Evolutionary conservation across 1,140 invertebrate species (phyloP).

Genomic region (Drosophila jambulina): DNA sequence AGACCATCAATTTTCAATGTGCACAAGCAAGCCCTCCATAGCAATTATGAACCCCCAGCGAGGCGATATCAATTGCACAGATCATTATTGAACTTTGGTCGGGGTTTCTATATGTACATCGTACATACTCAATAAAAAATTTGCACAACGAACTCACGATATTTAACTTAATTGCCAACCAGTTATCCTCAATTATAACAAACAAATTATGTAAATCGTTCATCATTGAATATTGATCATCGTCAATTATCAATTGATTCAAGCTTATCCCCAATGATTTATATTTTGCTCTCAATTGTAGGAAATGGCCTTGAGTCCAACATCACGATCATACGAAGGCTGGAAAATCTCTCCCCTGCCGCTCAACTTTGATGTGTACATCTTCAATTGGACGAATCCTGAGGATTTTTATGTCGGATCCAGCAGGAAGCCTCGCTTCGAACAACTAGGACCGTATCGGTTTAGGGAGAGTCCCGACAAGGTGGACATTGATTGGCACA

Average conservation of each 20-base stretch:
- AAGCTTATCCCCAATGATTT: slow-evolving; percentile 14
- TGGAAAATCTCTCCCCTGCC: slow-evolving; percentile 92
- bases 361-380: slow-evolving; percentile 90
- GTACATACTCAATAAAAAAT: slow-evolving; percentile 6
- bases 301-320: slow-evolving; percentile 88
- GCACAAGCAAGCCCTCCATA: slow-evolving; percentile 5
- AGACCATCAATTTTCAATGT: slow-evolving; percentile 1
- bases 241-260: slow-evolving; percentile 13
- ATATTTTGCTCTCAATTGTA: slow-evolving; percentile 78
- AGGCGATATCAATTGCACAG: slow-evolving; percentile 17
- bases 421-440: slow-evolving; percentile 88
- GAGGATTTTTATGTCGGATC: slow-evolving; percentile 86
- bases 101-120: background rate
- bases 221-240: slow-evolving; percentile 7
- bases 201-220: slow-evolving; percentile 40
- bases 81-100: slow-evolving; percentile 29
- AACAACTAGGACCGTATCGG: slow-evolving; percentile 91
- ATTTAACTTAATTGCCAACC: slow-evolving; percentile 9
- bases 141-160: slow-evolving; percentile 24
- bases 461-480: slow-evolving; percentile 90
- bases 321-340: slow-evolving; percentile 87
- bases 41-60: slow-evolving; percentile 18
- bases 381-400: slow-evolving; percentile 94
- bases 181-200: slow-evolving; percentile 39
- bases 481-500: slow-evolving; percentile 89